Evolutionary conservation across 2,888 invertebrate species (phyloP), one percentile per base, ranked within the genome.

Genomic region (Polydrusus tereticollis): DNA sequence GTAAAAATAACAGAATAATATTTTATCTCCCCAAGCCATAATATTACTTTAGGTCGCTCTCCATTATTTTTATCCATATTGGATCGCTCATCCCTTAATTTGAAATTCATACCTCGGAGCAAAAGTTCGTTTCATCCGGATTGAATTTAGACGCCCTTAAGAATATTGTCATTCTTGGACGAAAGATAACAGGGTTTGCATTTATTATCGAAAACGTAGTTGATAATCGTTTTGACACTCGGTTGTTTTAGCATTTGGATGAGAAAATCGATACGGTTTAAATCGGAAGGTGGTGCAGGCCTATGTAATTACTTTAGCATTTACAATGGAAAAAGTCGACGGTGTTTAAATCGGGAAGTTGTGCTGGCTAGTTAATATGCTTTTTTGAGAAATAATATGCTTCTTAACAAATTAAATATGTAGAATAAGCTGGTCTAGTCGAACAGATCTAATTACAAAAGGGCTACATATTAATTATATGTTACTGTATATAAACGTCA

Each of bases 41-140:
- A 45, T 45, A 45, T 45, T 20, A 45, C 20, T 45, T 45, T 2
- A 45, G 10, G 5, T 1, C 20, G 8, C 45, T 10, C 45, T 45
- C 20, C 16, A 20, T 45, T 18, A 45, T 18, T 45, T 45, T 45
- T 45, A 45, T 45, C 45, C n/a, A 1, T 20, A 10, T 7, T 45
- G 10, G 12, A 45, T 18, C 45, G 20, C 10, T 45, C 20, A 45
- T 45, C 20, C 45, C 18, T 20, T 20, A 45, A 45, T 45, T 45
- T 45, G 45, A 45, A 45, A 45, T 45, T 45, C 45, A 45, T 45
- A 45, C 45, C 45, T 45, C 45, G 20, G 20, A 12, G 10, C 18
- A 20, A 18, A 43, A 45, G 45, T 45, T 45, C 45, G 10, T 45
- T 18, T 6, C n/a, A 18, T 45, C 45, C 45, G 18, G 45, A 45